A percentile compares a stretch with the other conserved stretches of the same genome.
These are phyloP conservation scores for Idaea dimidiata DNA, from an alignment of 2,888 invertebrate genomes.

Conservation along the genomic window DNA sequence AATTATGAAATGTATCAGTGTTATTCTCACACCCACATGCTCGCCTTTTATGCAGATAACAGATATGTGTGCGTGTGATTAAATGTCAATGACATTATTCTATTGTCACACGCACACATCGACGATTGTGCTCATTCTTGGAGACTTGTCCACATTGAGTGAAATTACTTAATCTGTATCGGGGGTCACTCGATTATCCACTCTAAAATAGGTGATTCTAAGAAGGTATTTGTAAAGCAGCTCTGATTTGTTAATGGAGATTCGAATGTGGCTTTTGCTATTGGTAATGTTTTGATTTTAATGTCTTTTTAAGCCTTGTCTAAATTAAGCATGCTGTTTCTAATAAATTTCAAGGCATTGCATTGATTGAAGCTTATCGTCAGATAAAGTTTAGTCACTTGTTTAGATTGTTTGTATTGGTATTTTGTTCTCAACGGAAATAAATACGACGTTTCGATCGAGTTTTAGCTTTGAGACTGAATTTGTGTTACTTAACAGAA, in stretches of 20 bases:
- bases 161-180: neutral
- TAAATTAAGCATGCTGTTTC: neutral
- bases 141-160: slow-evolving; percentile 1
- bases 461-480: too few species aligned
- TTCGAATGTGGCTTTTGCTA: neutral
- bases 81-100: slow-evolving; percentile 27
- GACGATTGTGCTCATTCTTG: neutral
- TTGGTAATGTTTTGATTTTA: neutral
- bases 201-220: neutral
- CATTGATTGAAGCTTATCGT: neutral
- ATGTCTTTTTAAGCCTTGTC: neutral
- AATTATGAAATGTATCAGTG: neutral
- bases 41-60: neutral
- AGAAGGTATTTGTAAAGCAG: neutral
- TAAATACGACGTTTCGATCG: too few species aligned
- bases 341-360: neutral
- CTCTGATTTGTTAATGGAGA: neutral
- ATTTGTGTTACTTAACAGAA: too few species aligned
- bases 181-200: neutral
- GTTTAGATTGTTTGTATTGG: too few species aligned
- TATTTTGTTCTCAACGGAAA: too few species aligned
- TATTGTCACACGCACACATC: slow-evolving; percentile 8
- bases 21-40: slow-evolving; percentile 18
- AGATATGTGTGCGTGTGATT: slow-evolving; percentile 11
- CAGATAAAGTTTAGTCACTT: neutral